These are phyloP conservation scores for Pandemis cinnamomeana DNA, from an alignment of 2,888 invertebrate genomes.

Conservation along the genomic window DNA sequence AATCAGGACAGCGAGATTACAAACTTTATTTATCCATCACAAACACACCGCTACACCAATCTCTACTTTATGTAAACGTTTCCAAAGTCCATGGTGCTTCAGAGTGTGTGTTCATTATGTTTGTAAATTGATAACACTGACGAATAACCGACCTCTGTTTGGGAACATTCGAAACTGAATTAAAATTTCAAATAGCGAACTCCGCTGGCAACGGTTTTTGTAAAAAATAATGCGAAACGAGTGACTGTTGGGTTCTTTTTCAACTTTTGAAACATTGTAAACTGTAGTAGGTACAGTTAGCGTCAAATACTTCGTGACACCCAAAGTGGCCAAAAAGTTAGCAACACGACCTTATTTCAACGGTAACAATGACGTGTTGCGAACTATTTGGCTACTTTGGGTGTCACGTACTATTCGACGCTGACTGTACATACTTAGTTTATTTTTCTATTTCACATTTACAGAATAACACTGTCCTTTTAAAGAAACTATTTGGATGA, in stretches of 20 bases:
- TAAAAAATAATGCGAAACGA: conserved; percentile 57
- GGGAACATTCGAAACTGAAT: conserved; percentile 73
- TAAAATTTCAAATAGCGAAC: conserved; percentile 77
- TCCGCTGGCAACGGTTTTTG: conserved; percentile 66
- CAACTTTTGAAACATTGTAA: background rate
- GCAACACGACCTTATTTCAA: too few relatives aligned
- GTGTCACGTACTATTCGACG: too few relatives aligned
- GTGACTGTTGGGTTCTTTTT: conserved; percentile 55
- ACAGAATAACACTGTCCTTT: too few relatives aligned
- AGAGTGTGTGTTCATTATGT: conserved; percentile 32
- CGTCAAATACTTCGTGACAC: too few relatives aligned
- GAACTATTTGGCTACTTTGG: too few relatives aligned
- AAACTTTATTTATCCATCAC: conserved; percentile 42
- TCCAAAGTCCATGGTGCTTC: conserved; percentile 34
- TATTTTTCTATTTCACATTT: too few relatives aligned
- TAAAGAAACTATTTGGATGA: too few relatives aligned
- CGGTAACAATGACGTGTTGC: too few relatives aligned
- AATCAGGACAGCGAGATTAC: conserved; percentile 62
- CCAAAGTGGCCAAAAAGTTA: too few relatives aligned
- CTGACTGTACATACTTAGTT: too few relatives aligned
- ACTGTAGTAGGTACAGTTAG: too few relatives aligned
- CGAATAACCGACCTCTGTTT: conserved; percentile 73
- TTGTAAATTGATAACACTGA: conserved; percentile 69
- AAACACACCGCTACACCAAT: conserved; percentile 17
- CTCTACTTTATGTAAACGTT: background rate